Evolutionary conservation across 2,797 vertebrate genomes (phyloP).

Genomic region (Parotocinclus haroldoi): DNA sequence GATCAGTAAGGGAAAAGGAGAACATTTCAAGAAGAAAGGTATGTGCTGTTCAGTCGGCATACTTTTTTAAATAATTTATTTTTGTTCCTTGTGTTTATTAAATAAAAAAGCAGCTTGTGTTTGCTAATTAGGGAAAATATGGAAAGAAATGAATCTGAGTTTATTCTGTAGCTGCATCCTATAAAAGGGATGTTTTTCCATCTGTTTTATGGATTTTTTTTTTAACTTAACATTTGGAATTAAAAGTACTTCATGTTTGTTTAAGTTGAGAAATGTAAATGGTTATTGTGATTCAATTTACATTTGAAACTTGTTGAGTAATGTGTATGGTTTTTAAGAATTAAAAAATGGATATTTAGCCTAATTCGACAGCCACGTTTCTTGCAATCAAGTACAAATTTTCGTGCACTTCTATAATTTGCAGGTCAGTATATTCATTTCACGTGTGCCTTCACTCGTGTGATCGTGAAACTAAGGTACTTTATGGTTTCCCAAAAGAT

Average conservation of each 20-base stretch:
- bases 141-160: constrained; percentile 60
- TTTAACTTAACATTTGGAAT: constrained; percentile 82
- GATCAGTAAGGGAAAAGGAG: constrained; percentile 41
- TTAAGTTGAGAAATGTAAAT: constrained; percentile 85
- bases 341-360: constrained; percentile 82
- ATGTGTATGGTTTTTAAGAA: constrained; percentile 87
- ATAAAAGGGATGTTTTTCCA: constrained; percentile 79
- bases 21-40: constrained; percentile 30
- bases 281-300: constrained; percentile 83
- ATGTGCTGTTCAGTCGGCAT: constrained; percentile 44
- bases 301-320: constrained; percentile 84
- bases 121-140: constrained; percentile 59
- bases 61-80: constrained; percentile 51
- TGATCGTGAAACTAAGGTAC: no score
- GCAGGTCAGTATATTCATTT: no score
- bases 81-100: constrained; percentile 61
- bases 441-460: no score
- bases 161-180: constrained; percentile 80
- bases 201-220: constrained; percentile 81
- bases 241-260: constrained; percentile 79
- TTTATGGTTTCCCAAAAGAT: no score
- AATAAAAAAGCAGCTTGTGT: constrained; percentile 65
- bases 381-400: constrained; percentile 47
- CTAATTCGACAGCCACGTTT: constrained; percentile 66
- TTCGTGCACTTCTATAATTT: no score